Conservation (phyloP, 1,140 invertebrate genomes). For the Psilanteris sp. region DNA sequence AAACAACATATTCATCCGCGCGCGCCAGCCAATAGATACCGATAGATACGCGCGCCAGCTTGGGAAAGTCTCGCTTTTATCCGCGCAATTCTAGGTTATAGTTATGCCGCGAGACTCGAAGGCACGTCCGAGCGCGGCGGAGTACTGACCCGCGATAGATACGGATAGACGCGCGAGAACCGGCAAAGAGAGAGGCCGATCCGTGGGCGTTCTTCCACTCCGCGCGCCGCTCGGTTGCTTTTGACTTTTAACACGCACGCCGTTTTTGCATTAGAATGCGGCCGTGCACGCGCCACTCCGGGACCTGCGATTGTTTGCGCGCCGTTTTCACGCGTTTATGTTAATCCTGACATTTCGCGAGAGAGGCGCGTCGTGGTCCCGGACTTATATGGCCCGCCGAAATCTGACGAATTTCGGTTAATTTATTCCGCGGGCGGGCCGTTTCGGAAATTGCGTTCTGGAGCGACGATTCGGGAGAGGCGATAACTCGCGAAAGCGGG, state of each 20-base stretch:
- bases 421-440: slow-evolving; percentile 39
- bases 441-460: too few relatives aligned
- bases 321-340: slow-evolving; percentile 26
- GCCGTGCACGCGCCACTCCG: neutral
- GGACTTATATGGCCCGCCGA: slow-evolving; percentile 23
- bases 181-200: slow-evolving; percentile 24
- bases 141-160: slow-evolving; percentile 53
- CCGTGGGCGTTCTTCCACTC: slow-evolving; percentile 23
- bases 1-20: slow-evolving; percentile 50
- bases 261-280: slow-evolving; percentile 20
- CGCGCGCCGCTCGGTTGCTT: slow-evolving; percentile 12
- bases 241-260: slow-evolving; percentile 27
- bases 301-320: neutral
- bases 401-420: neutral
- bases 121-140: slow-evolving; percentile 33
- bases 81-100: slow-evolving; percentile 58
- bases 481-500: too few relatives aligned
- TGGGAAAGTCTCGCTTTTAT: slow-evolving; percentile 55
- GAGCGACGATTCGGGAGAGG: too few relatives aligned
- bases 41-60: slow-evolving; percentile 38
- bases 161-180: slow-evolving; percentile 9
- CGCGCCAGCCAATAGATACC: slow-evolving; percentile 12
- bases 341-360: slow-evolving; percentile 18
- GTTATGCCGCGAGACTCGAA: slow-evolving; percentile 38
- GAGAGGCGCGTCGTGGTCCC: neutral